These are phyloP conservation scores for Lypha dubia DNA, from an alignment of 2,888 invertebrate species.

Conservation along the genomic window DNA sequence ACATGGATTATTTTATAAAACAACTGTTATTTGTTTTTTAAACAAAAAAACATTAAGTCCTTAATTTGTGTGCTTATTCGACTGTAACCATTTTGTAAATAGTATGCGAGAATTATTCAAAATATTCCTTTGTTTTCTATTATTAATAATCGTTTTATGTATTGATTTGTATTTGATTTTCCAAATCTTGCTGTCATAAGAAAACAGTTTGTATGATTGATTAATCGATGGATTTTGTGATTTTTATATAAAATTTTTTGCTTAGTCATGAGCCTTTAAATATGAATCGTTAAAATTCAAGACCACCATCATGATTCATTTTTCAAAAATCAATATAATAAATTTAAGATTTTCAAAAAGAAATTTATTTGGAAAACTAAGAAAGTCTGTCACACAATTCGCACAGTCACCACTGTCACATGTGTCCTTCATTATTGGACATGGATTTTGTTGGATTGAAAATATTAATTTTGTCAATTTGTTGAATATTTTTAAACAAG, in stretches of 20 bases:
- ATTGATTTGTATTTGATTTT: background rate
- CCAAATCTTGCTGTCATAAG: background rate
- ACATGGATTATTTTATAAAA: too few relatives aligned
- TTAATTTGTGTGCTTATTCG: background rate
- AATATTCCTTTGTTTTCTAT: background rate
- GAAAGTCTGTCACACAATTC: conserved; percentile 5
- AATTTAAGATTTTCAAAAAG: conserved; percentile 6
- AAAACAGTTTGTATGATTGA: background rate
- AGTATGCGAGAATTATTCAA: background rate
- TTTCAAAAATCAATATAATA: background rate
- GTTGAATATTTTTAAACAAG: too few relatives aligned
- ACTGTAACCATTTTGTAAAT: background rate
- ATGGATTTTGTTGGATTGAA: background rate
- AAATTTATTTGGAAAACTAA: conserved; percentile 20
- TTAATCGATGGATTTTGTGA: conserved; percentile 48
- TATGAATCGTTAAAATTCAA: background rate
- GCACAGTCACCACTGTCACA: conserved; percentile 35
- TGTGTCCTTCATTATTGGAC: background rate
- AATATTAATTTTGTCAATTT: too few relatives aligned
- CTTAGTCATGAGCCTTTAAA: conserved; percentile 48
- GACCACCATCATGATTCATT: conserved; percentile 41
- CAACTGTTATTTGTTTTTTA: background rate
- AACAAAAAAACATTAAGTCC: background rate
- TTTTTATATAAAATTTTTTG: conserved; percentile 53
- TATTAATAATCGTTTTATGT: background rate